Evolutionary conservation across 2,888 invertebrate genomes (phyloP), one percentile per base, ranked within the genome.

Genomic region (Brachyptera putata): DNA sequence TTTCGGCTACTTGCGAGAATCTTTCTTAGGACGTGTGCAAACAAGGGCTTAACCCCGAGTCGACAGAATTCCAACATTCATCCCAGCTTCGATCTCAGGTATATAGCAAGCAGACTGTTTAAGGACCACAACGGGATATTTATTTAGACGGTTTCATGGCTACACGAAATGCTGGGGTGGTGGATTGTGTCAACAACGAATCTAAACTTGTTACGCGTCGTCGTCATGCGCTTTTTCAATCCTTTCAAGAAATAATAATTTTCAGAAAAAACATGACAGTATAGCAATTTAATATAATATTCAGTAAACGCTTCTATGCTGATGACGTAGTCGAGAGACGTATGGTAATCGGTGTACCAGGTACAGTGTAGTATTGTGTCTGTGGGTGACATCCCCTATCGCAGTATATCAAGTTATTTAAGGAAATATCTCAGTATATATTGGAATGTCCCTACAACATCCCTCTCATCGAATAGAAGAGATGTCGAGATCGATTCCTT

Each of bases 371-470:
- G n/a, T 21, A 2, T 41, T 4, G 41, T 41, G 41, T 9, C 41
- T 41, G 41, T n/a, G 22, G 2, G 24, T 24, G 46, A 46, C 46
- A n/a, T 46, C 34, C 36, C 22, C 18, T 7, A 3, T 18, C 34
- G 46, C 46, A 4, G 46, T 24, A 41, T 46, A 46, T 21, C 34
- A 36, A 53, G 34, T 53, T 53, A 53, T 53, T 53, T 53, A 36
- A 36, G 34, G 46, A 46, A 46, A 46, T 46, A 46, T 46, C 46
- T 46, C 46, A 24, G 24, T 21, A 13, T 53, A 26, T 36, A 53
- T 53, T 36, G 53, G 53, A 53, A 53, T 53, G 53, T 36, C 53
- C 49, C 49, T 30, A 26, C 49, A 24, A 50, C 49, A 25, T 30
- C 49, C 53, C 7, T 34, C 34, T 34, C 36, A 18, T 34, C 46